Evolutionary conservation across 2,113 vertebrate species (phyloP).

Genomic region (Rallus limicola): DNA sequence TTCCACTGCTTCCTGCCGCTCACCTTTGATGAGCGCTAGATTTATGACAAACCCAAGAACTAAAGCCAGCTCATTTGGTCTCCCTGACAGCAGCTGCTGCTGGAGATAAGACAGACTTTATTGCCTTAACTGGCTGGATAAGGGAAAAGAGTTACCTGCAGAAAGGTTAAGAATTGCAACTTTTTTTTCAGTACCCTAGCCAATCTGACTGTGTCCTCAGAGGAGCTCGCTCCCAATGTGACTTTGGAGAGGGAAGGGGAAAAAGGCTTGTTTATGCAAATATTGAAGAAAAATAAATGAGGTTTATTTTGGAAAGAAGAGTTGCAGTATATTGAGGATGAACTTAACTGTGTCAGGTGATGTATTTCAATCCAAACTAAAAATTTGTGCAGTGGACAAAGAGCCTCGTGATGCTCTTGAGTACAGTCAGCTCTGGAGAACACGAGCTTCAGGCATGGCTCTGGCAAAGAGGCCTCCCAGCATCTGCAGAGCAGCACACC

Average conservation of each 20-base stretch:
- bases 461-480: not conserved
- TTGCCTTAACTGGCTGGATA: constrained; percentile 28
- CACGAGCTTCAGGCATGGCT: not conserved
- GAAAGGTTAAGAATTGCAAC: constrained; percentile 14
- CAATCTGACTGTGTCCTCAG: not conserved
- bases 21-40: constrained; percentile 44
- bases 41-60: constrained; percentile 36
- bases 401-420: accelerated
- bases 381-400: not conserved
- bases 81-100: constrained; percentile 21
- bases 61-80: constrained; percentile 21
- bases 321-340: not conserved
- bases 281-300: not conserved
- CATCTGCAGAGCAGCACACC: not conserved
- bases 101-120: constrained; percentile 38
- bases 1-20: constrained; percentile 42
- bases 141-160: not conserved
- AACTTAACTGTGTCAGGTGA: not conserved
- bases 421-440: not conserved
- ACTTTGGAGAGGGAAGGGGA: not conserved
- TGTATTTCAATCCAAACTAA: not conserved
- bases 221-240: accelerated
- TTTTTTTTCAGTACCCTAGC: not conserved
- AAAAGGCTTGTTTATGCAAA: constrained; percentile 1
- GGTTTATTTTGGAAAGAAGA: constrained; percentile 1